phyloP scores from a whole-genome alignment of 2,888 invertebrate genomes.

The Drosophila histrio region DNA sequence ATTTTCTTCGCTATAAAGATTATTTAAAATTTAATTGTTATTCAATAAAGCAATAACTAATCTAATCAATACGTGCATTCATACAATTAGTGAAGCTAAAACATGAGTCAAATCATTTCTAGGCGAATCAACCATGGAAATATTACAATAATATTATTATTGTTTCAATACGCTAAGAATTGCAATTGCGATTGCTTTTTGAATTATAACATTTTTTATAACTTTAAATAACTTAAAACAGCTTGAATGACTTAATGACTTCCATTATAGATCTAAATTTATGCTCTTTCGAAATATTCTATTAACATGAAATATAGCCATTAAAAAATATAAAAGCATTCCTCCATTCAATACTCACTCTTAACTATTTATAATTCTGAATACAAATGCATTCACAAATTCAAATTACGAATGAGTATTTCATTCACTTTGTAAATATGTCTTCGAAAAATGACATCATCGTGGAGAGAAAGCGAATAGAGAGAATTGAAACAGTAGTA shows the following conservation, averaged over 20 bases:
- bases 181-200: too few species aligned
- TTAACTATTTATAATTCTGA: neutral
- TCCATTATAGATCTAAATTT: neutral
- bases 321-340: neutral
- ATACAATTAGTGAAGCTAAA: neutral
- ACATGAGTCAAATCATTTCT: neutral
- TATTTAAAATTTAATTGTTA: neutral
- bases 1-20: constrained; percentile 5
- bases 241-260: neutral
- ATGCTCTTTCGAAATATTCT: neutral
- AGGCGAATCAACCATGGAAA: neutral
- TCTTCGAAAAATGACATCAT: neutral
- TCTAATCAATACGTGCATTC: neutral
- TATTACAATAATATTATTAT: neutral
- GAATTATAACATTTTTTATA: too few species aligned
- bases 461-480: neutral
- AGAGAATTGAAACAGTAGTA: neutral
- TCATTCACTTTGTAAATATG: constrained; percentile 1
- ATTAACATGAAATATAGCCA: neutral
- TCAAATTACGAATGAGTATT: neutral
- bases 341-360: neutral
- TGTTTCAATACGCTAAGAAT: too few species aligned
- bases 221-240: neutral
- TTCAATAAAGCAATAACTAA: neutral
- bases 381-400: neutral